phyloP scores from a whole-genome alignment of 2,113 vertebrate genomes.

The Tetrao urogallus region DNA sequence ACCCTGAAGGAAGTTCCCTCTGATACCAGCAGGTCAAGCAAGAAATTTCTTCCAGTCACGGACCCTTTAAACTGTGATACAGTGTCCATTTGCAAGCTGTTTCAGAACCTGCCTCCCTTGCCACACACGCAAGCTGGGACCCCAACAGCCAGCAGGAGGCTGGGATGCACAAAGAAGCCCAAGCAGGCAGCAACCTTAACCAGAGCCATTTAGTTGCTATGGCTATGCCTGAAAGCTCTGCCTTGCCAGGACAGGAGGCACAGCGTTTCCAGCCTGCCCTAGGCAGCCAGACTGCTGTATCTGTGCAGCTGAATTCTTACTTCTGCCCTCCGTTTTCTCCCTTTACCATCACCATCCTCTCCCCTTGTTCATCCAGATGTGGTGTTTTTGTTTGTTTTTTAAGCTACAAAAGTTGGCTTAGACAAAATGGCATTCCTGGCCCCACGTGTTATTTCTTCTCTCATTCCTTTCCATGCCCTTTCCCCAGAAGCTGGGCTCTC shows the following conservation, averaged over 20 bases:
- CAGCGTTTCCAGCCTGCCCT: background rate
- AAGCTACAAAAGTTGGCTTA: background rate
- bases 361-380: background rate
- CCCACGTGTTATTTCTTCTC: background rate
- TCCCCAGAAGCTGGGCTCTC: background rate
- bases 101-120: background rate
- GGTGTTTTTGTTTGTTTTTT: background rate
- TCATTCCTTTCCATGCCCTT: background rate
- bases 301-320: background rate
- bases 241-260: background rate
- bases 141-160: background rate
- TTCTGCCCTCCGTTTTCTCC: background rate
- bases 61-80: background rate
- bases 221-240: background rate
- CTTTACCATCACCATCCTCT: accelerated
- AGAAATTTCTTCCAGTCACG: background rate
- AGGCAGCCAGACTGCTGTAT: accelerated
- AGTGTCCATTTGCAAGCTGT: background rate
- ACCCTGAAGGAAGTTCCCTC: background rate
- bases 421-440: background rate
- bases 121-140: background rate
- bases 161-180: background rate
- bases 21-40: background rate
- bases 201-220: background rate
- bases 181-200: background rate